phyloP scores from a whole-genome alignment of 2,113 vertebrate species.

The Alligator mississippiensis region DNA sequence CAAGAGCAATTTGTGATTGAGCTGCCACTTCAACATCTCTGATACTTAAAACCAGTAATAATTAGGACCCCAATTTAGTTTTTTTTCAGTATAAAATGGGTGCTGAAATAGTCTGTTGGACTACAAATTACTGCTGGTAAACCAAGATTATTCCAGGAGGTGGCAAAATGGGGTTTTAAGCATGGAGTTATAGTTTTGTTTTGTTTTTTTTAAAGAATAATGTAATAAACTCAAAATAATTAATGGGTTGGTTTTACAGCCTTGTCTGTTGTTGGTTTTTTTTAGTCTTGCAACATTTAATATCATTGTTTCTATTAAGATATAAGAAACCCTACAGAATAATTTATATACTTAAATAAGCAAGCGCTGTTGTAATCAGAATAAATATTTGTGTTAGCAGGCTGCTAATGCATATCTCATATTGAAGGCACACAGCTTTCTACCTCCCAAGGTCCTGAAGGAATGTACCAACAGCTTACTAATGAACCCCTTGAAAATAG shows the following conservation, averaged over 20 bases:
- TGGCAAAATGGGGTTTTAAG: neutral
- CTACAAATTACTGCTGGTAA: neutral
- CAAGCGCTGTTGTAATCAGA: neutral
- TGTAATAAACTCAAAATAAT: neutral
- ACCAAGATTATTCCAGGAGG: neutral
- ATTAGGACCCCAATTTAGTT: neutral
- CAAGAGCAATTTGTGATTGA: neutral
- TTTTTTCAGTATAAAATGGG: neutral
- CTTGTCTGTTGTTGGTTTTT: neutral
- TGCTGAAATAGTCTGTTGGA: neutral
- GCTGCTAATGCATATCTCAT: neutral
- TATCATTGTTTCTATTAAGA: too few species aligned
- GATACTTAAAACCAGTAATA: conserved; percentile 21
- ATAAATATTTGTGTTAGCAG: neutral
- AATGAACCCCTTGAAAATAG: neutral
- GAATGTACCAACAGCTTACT: neutral
- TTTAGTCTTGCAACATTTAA: too few species aligned
- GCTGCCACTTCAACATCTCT: conserved; percentile 37
- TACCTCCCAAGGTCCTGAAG: neutral
- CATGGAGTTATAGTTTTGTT: neutral
- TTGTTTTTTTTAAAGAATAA: neutral
- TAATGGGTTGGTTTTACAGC: neutral
- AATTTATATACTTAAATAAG: neutral
- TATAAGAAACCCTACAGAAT: neutral
- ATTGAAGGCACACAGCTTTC: neutral